A percentile compares a stretch with the other conserved stretches of the same genome.
Evolutionary conservation across 2,113 vertebrate species (phyloP).

Genomic region (Marmota monax): DNA sequence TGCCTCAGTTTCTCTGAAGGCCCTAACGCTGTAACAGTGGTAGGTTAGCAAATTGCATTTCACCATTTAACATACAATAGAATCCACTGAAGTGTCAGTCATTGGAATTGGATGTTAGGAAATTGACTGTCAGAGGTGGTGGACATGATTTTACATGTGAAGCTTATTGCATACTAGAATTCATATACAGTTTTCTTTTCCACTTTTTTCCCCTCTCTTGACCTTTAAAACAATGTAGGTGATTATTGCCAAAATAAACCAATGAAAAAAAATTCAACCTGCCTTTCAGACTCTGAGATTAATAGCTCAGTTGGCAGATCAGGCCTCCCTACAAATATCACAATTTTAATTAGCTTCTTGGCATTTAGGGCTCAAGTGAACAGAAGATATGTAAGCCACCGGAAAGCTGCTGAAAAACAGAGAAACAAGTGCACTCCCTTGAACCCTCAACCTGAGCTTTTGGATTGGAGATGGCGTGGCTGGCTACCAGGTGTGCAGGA

Average conservation of each 20-base stretch:
- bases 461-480: background rate
- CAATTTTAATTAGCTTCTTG: slow-evolving; percentile 5
- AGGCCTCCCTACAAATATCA: background rate
- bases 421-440: background rate
- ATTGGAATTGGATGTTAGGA: background rate
- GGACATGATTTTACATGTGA: background rate
- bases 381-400: background rate
- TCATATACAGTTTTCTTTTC: background rate
- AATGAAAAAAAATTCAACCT: background rate
- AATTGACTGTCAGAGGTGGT: background rate
- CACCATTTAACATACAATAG: background rate
- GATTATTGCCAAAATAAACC: background rate
- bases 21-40: background rate
- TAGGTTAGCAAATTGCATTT: background rate
- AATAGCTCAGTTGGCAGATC: background rate
- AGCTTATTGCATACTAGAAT: background rate
- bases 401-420: background rate
- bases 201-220: background rate
- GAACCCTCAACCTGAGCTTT: background rate
- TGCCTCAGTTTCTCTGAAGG: too few species aligned
- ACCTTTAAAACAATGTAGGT: background rate
- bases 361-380: background rate
- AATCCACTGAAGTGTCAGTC: background rate
- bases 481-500: background rate
- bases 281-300: background rate